Conservation (phyloP, 2,797 vertebrate species). For the Notamacropus eugenii region DNA sequence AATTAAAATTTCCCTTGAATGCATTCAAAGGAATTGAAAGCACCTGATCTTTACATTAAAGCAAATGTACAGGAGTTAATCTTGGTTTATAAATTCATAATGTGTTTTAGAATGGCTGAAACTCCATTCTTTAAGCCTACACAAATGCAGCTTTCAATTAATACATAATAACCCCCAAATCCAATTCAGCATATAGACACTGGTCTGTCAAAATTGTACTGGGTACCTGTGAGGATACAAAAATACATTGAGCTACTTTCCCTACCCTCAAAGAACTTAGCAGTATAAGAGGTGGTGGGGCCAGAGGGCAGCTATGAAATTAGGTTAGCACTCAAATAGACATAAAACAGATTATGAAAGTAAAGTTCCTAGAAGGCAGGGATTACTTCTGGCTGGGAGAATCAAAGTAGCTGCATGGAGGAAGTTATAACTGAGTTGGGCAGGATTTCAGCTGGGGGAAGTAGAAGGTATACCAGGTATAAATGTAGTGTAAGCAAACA, state of each 20-base stretch:
- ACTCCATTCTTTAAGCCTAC: neutral
- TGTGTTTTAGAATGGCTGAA: neutral
- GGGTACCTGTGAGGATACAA: neutral
- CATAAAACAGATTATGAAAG: neutral
- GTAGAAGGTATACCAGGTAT: neutral
- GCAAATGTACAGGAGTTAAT: neutral
- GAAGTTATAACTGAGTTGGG: neutral
- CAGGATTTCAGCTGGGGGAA: neutral
- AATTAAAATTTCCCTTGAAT: constrained; percentile 9
- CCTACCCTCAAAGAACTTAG: neutral
- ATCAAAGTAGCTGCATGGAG: neutral
- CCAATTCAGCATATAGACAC: neutral
- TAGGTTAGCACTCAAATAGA: neutral
- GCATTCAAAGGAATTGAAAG: neutral
- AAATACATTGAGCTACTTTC: neutral
- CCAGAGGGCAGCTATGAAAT: neutral
- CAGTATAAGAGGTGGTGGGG: neutral
- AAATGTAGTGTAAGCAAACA: neutral
- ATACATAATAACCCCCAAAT: neutral
- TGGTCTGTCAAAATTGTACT: neutral
- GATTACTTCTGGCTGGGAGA: neutral
- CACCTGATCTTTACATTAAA: neutral
- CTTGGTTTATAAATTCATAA: neutral
- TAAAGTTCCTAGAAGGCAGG: neutral
- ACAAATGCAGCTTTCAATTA: neutral